Evolutionary conservation across 2,888 invertebrate species (phyloP), one percentile per base, ranked within the genome.

Genomic region (Cheilosia pagana): DNA sequence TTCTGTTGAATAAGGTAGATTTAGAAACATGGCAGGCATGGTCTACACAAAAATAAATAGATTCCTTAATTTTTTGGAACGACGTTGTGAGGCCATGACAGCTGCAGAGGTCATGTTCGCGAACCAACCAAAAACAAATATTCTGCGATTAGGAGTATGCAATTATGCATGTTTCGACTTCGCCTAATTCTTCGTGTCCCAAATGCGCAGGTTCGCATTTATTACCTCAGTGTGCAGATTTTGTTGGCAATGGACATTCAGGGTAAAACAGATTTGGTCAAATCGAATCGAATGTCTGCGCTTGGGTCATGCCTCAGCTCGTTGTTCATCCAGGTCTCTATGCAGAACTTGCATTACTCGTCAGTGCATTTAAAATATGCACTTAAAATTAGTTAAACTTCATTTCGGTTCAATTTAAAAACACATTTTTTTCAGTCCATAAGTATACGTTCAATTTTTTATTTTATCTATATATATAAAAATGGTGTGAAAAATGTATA

Each of bases 1-100:
- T 28, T 8, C 7, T 28, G 7, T 28, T 28, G 7, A 28, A 28
- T 28, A 28, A 28, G 25, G 8, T 28, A 7, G 28, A 28, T 28
- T 28, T 8, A 28, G 28, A 28, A 7, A 28, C 7, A 28, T 8
- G 6, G 5, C 5, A 25, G 25, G 25, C 25, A 23, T 23, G 23
- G 23, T 25, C 25, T 53, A 62, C 31, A 31, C 45, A 16, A 28
- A 59, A 6, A 53, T 79, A 31, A 45, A 60, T 14, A 25, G 10
- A 1, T 81, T 81, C 57, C 59, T 76, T 3, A 53, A 65, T 67
- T n/a, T 82, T 45, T 45, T 45, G 19, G 19, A 45, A 16, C 19
- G 45, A 6, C n/a, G n/a, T 16, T 45, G 19, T 19, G 45, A 45
- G 45, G n/a, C 45, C 5, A 16, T 45, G 45, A 43, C 10, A 39